Evolutionary conservation across 2,113 vertebrate genomes (phyloP).

Genomic region (Haliaeetus leucogaster): DNA sequence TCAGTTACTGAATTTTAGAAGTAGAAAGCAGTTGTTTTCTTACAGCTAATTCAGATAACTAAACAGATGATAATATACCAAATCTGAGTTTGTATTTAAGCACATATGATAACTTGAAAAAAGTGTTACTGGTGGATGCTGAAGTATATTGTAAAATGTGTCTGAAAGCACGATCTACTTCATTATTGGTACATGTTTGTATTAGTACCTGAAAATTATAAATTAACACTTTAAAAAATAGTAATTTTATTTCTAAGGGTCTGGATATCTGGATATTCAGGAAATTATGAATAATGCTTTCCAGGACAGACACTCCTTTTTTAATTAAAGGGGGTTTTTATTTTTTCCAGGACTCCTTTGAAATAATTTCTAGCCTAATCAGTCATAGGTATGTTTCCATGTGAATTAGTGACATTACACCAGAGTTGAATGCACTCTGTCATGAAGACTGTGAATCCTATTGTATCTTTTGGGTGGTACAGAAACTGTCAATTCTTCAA

Average conservation of each 20-base stretch:
- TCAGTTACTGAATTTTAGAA: not conserved
- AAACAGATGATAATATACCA: not conserved
- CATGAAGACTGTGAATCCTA: not conserved
- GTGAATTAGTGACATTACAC: not conserved
- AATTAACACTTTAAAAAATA: not conserved
- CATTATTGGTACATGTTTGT: not conserved
- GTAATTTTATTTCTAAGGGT: not conserved
- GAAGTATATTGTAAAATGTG: not conserved
- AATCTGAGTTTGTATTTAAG: not conserved
- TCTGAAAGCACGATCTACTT: not conserved
- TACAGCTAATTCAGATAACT: not conserved
- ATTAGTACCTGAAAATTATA: not conserved
- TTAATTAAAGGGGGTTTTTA: not conserved
- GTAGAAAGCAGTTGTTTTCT: not conserved
- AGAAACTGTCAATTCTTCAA: not conserved
- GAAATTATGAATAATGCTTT: not conserved
- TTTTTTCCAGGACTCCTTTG: not conserved
- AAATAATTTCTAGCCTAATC: not conserved
- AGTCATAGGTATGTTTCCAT: not conserved
- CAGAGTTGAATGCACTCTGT: not conserved
- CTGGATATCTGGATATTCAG: not conserved
- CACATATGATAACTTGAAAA: not conserved
- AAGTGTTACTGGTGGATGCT: not conserved
- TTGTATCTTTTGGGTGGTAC: not conserved
- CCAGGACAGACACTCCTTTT: not conserved